Percentiles rank a stretch among this genome's conserved stretches.
These are phyloP conservation scores for Rhyacophila evoluta DNA, from an alignment of 2,888 invertebrate genomes.

Conservation along the genomic window DNA sequence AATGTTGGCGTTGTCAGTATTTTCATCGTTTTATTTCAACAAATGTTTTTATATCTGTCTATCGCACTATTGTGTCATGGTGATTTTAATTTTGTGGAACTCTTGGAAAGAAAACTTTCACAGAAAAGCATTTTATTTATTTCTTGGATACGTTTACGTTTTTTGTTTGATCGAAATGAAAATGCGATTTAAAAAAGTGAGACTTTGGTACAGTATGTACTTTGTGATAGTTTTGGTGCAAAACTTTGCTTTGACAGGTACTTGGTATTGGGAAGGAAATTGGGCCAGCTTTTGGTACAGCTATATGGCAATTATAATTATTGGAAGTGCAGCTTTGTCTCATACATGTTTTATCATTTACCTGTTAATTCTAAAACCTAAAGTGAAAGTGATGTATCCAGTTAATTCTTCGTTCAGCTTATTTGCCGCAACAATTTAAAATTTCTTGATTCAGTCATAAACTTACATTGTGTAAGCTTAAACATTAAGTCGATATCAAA, in stretches of 20 bases:
- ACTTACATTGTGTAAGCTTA: too few relatives aligned
- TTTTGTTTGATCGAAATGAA: slow-evolving; percentile 85
- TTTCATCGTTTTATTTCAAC: slow-evolving; percentile 76
- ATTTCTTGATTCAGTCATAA: too few relatives aligned
- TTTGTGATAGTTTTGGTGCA: slow-evolving; percentile 75
- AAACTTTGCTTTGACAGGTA: slow-evolving; percentile 76
- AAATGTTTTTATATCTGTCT: slow-evolving; percentile 72
- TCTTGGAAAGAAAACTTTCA: slow-evolving; percentile 65
- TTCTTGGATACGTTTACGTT: slow-evolving; percentile 80
- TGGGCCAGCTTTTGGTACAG: slow-evolving; percentile 79
- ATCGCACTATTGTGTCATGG: slow-evolving; percentile 76
- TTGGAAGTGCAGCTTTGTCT: slow-evolving; percentile 72
- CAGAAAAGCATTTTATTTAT: slow-evolving; percentile 73
- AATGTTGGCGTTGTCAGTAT: slow-evolving; percentile 77
- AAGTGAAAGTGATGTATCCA: slow-evolving; percentile 67
- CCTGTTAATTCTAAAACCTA: slow-evolving; percentile 74
- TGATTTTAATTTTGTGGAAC: slow-evolving; percentile 75
- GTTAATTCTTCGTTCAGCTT: slow-evolving; percentile 29
- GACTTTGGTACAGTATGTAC: slow-evolving; percentile 78
- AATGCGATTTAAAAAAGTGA: slow-evolving; percentile 79
- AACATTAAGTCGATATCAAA: too few relatives aligned
- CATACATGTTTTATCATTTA: slow-evolving; percentile 74
- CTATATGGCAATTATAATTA: slow-evolving; percentile 74
- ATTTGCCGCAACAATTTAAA: slow-evolving; percentile 29
- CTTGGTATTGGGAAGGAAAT: slow-evolving; percentile 73